These are phyloP conservation scores for Etheostoma spectabile DNA, from an alignment of 2,113 vertebrate genomes.

Conservation along the genomic window DNA sequence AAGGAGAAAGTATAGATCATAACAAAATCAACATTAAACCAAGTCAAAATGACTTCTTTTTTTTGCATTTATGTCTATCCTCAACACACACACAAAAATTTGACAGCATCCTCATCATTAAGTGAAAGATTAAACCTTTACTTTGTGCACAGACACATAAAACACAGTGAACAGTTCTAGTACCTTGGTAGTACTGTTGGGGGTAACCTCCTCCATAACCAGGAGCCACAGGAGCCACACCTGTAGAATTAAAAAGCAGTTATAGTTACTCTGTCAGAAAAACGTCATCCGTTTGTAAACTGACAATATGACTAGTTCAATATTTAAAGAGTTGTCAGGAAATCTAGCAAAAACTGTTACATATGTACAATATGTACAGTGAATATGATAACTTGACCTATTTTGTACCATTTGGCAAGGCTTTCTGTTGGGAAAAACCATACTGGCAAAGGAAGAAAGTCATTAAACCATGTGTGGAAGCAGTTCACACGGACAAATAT, in stretches of 20 bases:
- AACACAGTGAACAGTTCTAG: neutral
- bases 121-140: neutral
- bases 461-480: constrained; percentile 47
- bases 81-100: no score
- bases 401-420: constrained; percentile 35
- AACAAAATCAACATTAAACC: neutral
- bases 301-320: neutral
- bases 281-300: neutral
- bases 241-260: constrained; percentile 53
- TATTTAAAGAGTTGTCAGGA: neutral
- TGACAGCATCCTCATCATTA: neutral
- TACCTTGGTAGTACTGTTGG: constrained; percentile 81
- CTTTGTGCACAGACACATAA: neutral
- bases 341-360: neutral
- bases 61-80: neutral
- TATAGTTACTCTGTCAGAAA: neutral
- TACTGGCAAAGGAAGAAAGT: constrained; percentile 14
- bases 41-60: neutral
- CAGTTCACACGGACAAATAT: constrained; percentile 33
- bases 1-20: neutral
- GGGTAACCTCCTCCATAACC: constrained; percentile 79
- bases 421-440: neutral
- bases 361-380: neutral
- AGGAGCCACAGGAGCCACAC: constrained; percentile 62
- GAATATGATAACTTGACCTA: constrained; percentile 24